Conservation (phyloP, 2,113 vertebrate genomes). For the Periophthalmus modestus region DNA sequence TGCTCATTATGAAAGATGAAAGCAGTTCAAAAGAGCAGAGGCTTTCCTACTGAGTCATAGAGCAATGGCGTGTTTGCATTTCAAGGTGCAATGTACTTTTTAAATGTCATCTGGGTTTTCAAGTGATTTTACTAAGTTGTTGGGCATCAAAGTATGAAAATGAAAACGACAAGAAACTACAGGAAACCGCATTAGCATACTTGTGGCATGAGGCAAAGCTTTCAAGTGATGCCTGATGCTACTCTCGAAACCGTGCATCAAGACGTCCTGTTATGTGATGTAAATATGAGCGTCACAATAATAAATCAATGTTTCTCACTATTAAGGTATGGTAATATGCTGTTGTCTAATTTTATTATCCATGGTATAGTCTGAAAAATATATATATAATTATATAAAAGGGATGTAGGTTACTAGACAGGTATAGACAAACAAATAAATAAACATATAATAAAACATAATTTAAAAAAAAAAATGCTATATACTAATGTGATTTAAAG, state of each 20-base stretch:
- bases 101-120: neutral
- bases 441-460: too few species aligned
- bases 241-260: neutral
- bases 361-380: too few species aligned
- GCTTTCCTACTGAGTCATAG: slow-evolving; percentile 27
- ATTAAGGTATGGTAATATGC: neutral
- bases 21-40: slow-evolving; percentile 18
- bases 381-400: too few species aligned
- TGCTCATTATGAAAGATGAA: slow-evolving; percentile 46
- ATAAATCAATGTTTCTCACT: neutral
- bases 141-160: neutral
- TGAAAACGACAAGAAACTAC: neutral
- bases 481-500: too few species aligned
- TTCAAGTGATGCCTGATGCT: neutral
- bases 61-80: slow-evolving; percentile 28
- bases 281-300: neutral
- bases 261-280: neutral
- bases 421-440: too few species aligned
- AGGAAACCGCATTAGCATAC: slow-evolving; percentile 46
- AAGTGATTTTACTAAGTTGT: slow-evolving; percentile 1
- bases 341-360: too few species aligned
- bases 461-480: too few species aligned
- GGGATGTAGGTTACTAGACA: too few species aligned
- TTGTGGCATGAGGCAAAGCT: neutral
- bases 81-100: neutral